These are phyloP conservation scores for Stenotaenia linearis DNA, from an alignment of 2,888 invertebrate genomes.

Conservation along the genomic window DNA sequence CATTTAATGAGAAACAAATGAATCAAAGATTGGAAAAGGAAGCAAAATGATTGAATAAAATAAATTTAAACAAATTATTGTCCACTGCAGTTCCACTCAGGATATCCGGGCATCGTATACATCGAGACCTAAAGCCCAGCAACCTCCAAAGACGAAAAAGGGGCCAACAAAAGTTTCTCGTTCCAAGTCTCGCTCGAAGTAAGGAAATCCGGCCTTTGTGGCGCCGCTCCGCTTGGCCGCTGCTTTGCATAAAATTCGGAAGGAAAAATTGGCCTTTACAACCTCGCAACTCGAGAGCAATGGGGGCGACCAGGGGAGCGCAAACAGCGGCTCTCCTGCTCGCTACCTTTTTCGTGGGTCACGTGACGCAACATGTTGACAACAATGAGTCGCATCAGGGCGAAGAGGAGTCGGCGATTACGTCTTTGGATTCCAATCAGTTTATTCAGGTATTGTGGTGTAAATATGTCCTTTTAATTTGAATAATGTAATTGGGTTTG, in stretches of 20 bases:
- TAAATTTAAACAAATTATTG: background rate
- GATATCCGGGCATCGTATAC: background rate
- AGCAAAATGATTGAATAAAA: background rate
- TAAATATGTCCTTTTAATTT: no score
- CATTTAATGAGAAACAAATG: background rate
- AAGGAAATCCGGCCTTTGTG: constrained; percentile 27
- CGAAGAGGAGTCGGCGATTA: background rate
- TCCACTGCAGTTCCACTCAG: background rate
- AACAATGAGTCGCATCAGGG: constrained; percentile 21
- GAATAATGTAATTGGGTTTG: background rate
- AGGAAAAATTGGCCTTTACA: background rate
- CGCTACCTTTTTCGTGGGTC: background rate
- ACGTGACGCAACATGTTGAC: background rate
- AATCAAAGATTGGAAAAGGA: background rate
- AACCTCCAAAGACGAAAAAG: background rate
- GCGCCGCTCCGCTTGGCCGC: constrained; percentile 18
- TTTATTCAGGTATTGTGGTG: constrained; percentile 6
- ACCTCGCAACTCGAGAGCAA: constrained; percentile 17
- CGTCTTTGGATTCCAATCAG: background rate
- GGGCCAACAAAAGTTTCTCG: background rate
- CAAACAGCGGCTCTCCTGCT: constrained; percentile 15
- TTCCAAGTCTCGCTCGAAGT: background rate
- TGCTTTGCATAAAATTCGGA: constrained; percentile 17
- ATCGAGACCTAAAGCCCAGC: background rate
- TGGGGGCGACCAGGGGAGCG: constrained; percentile 24